These are phyloP conservation scores for Liodrosophila aerea DNA, from an alignment of 2,888 invertebrate genomes.

Conservation along the genomic window DNA sequence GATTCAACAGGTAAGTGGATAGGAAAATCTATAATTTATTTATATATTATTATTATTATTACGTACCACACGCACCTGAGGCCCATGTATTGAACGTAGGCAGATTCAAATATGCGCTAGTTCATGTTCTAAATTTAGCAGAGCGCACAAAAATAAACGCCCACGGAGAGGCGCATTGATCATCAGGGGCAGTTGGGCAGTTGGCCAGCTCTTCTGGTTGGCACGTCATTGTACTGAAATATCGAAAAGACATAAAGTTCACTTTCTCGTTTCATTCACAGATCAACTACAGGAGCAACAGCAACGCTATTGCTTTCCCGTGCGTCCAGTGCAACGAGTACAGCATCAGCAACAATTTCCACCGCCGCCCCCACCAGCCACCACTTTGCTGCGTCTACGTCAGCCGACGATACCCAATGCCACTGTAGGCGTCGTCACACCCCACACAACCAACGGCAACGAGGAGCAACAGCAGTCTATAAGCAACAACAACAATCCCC, in stretches of 20 bases:
- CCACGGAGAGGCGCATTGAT: conserved; percentile 47
- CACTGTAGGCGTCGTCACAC: conserved; percentile 72
- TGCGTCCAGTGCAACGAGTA: conserved; percentile 80
- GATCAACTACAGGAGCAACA: conserved; percentile 79
- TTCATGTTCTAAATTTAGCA: conserved; percentile 67
- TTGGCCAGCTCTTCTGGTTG: conserved; percentile 43
- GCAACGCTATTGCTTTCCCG: conserved; percentile 81
- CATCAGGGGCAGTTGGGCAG: conserved; percentile 53
- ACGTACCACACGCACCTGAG: conserved; percentile 37
- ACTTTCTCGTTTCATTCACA: conserved; percentile 28
- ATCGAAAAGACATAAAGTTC: conserved; percentile 1
- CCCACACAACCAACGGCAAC: conserved; percentile 72
- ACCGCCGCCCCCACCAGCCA: conserved; percentile 32
- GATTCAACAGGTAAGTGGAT: conserved; percentile 52
- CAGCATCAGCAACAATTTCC: conserved; percentile 57
- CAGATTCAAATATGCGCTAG: conserved; percentile 56
- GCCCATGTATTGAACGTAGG: conserved; percentile 20
- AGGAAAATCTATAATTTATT: background rate
- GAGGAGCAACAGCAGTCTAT: conserved; percentile 34
- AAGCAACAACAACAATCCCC: conserved; percentile 17
- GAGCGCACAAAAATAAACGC: conserved; percentile 64
- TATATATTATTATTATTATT: background rate
- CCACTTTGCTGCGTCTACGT: conserved; percentile 44
- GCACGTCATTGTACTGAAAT: conserved; percentile 39
- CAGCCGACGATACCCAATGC: conserved; percentile 78